These are phyloP conservation scores for Trachelus troglodyta DNA, from an alignment of 2,888 invertebrate species.

Conservation along the genomic window DNA sequence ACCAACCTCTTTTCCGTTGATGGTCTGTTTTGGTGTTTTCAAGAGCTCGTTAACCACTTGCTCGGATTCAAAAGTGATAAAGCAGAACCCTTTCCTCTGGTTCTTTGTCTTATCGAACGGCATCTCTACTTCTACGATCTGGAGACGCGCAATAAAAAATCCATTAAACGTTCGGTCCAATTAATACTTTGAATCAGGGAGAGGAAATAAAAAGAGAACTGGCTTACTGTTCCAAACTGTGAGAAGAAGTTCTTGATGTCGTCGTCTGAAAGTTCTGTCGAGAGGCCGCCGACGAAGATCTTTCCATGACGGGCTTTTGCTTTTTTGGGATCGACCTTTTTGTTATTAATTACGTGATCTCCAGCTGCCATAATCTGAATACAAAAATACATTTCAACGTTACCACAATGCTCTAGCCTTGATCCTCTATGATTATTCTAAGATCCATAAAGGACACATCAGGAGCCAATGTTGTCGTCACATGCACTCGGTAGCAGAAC, in stretches of 20 bases:
- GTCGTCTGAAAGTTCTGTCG: conserved; percentile 91
- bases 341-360: conserved; percentile 93
- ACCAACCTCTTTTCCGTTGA: conserved; percentile 90
- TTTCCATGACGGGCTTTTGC: conserved; percentile 96
- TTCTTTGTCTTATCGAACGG: conserved; percentile 98
- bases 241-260: conserved; percentile 93
- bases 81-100: conserved; percentile 96
- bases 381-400: neutral
- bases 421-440: neutral
- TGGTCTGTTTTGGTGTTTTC: conserved; percentile 92
- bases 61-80: conserved; percentile 97
- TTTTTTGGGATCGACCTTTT: conserved; percentile 96
- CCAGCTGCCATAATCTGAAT: conserved; percentile 76
- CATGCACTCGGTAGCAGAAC: conserved; percentile 64
- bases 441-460: conserved; percentile 26
- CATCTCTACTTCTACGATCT: conserved; percentile 97
- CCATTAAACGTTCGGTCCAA: neutral
- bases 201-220: neutral
- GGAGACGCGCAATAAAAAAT: conserved; percentile 46
- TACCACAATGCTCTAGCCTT: neutral
- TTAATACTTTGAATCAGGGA: conserved; percentile 1
- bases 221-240: conserved; percentile 91
- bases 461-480: conserved; percentile 52
- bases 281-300: conserved; percentile 96
- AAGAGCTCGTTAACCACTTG: conserved; percentile 92